These are phyloP conservation scores for Pollicipes pollicipes DNA, from an alignment of 1,140 invertebrate species.

Conservation along the genomic window DNA sequence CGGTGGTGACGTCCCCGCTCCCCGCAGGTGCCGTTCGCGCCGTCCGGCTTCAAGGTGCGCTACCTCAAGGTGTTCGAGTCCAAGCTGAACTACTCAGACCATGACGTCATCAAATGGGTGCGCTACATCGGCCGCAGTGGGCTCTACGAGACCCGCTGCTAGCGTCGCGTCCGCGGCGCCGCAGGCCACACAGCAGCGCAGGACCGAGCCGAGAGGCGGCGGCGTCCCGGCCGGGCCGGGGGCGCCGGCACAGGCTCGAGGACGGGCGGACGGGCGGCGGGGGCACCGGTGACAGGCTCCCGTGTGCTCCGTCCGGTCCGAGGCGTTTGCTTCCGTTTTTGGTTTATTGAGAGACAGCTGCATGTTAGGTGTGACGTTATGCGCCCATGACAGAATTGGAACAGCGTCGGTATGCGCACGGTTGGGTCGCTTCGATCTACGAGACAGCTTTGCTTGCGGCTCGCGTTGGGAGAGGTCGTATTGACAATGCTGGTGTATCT, in stretches of 20 bases:
- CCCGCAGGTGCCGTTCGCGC: constrained; percentile 63
- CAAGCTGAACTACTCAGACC: constrained; percentile 98
- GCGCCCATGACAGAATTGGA: too few species aligned
- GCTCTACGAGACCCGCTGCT: constrained; percentile 97
- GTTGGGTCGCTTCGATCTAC: too few species aligned
- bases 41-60: constrained; percentile 96
- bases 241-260: not conserved
- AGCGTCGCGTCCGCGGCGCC: constrained; percentile 22
- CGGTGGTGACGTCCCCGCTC: too few species aligned
- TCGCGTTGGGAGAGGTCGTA: too few species aligned
- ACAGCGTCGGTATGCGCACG: too few species aligned
- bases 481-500: too few species aligned
- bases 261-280: not conserved
- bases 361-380: too few species aligned
- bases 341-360: too few species aligned
- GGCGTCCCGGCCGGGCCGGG: not conserved
- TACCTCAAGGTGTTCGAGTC: constrained; percentile 99
- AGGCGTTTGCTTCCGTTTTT: too few species aligned
- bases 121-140: constrained; percentile 97
- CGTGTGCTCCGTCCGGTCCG: too few species aligned
- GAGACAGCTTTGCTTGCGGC: too few species aligned
- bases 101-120: constrained; percentile 99
- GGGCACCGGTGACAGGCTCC: not conserved
- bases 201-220: not conserved
- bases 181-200: not conserved